Conservation (phyloP, 2,888 invertebrate genomes). For the Oxyteleia sp. region DNA sequence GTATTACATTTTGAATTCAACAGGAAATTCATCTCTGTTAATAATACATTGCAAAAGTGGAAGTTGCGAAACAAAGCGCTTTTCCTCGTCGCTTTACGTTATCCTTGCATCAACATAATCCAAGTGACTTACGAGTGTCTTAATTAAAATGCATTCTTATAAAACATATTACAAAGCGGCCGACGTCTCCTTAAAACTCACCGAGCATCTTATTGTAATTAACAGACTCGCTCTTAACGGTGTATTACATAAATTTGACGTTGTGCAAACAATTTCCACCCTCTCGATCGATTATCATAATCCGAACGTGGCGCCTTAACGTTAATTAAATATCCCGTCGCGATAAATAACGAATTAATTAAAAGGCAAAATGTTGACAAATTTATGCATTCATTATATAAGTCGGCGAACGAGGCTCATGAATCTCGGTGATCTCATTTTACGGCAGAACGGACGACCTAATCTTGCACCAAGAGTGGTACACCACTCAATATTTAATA, state of each 20-base stretch:
- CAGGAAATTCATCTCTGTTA: too few species aligned
- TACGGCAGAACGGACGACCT: slow-evolving; percentile 12
- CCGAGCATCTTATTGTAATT: background rate
- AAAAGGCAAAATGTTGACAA: slow-evolving; percentile 33
- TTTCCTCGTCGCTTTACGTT: too few species aligned
- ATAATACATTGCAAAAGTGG: too few species aligned
- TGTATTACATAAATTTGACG: background rate
- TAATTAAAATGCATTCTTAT: too few species aligned
- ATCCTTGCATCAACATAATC: too few species aligned
- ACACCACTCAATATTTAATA: slow-evolving; percentile 52
- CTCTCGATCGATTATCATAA: background rate
- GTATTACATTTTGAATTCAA: too few species aligned
- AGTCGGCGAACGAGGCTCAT: slow-evolving; percentile 11
- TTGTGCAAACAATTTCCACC: background rate
- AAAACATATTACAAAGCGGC: too few species aligned
- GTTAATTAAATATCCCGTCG: background rate
- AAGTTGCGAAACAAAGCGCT: too few species aligned
- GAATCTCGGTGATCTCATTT: slow-evolving; percentile 39
- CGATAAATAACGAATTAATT: slow-evolving; percentile 28
- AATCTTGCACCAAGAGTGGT: slow-evolving; percentile 24
- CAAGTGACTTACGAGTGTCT: too few species aligned
- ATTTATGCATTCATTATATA: slow-evolving; percentile 42
- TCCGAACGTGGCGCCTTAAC: background rate
- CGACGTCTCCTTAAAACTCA: background rate
- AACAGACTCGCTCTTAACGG: background rate